phyloP scores from a whole-genome alignment of 1,140 invertebrate species.

The Drosophila pruinosa region DNA sequence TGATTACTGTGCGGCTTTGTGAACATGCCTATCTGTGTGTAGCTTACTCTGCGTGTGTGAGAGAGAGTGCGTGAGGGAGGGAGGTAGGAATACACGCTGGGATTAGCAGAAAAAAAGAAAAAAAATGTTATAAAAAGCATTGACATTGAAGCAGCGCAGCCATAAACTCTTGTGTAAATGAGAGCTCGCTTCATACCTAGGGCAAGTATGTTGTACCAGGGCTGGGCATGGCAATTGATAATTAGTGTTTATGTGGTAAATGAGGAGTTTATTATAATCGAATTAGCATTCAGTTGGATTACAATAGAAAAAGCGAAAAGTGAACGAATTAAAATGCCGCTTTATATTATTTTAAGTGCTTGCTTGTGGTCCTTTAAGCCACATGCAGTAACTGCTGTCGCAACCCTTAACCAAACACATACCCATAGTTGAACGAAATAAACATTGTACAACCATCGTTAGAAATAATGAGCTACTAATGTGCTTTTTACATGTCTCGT shows the following conservation, averaged over 20 bases:
- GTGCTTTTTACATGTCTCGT: slow-evolving; percentile 59
- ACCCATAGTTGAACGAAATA: background rate
- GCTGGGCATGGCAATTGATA: background rate
- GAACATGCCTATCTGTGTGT: background rate
- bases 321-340: too few relatives aligned
- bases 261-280: too few relatives aligned
- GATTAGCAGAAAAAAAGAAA: slow-evolving; percentile 41
- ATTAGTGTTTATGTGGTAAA: background rate
- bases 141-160: slow-evolving; percentile 45
- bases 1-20: slow-evolving; percentile 15
- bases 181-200: background rate
- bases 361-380: background rate
- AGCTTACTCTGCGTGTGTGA: background rate
- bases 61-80: background rate
- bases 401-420: slow-evolving; percentile 22
- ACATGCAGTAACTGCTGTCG: background rate
- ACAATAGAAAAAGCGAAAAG: too few relatives aligned
- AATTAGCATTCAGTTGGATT: background rate
- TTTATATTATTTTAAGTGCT: background rate
- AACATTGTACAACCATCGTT: slow-evolving; percentile 33
- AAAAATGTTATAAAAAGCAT: slow-evolving; percentile 53
- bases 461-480: slow-evolving; percentile 68
- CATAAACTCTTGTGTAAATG: slow-evolving; percentile 31
- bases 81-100: slow-evolving; percentile 6
- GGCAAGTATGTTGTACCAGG: slow-evolving; percentile 7